Conservation (phyloP, 2,797 vertebrate genomes). For the Pitangus sulphuratus region DNA sequence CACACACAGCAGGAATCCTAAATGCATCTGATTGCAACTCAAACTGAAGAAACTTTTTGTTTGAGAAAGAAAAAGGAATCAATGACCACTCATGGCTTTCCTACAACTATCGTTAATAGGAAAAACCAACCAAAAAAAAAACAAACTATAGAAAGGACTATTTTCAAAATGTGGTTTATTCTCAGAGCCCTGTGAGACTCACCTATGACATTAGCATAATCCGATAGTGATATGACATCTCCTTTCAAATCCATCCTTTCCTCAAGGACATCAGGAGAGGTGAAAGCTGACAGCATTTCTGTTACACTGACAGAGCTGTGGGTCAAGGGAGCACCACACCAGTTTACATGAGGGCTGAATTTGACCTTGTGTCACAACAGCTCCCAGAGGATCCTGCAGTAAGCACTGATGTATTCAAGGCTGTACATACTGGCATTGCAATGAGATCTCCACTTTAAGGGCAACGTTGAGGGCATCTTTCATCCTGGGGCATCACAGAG, state of each 20-base stretch:
- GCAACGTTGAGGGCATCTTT: slow-evolving; percentile 6
- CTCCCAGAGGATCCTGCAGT: neutral
- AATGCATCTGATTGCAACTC: neutral
- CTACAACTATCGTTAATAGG: neutral
- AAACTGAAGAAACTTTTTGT: neutral
- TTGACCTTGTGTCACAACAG: neutral
- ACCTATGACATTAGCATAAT: slow-evolving; percentile 13
- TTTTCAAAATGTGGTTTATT: neutral
- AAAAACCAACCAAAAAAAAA: neutral
- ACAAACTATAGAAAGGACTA: neutral
- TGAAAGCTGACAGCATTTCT: slow-evolving; percentile 8
- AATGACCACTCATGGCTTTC: neutral
- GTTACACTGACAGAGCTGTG: neutral
- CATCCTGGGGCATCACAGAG: slow-evolving; percentile 37
- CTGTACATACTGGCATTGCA: neutral
- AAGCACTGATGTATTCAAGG: neutral
- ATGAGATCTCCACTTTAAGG: slow-evolving; percentile 21
- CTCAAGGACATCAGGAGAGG: slow-evolving; percentile 26
- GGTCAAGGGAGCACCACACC: neutral
- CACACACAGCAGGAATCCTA: neutral
- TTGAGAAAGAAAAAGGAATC: neutral
- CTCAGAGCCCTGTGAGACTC: neutral
- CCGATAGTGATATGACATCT: neutral
- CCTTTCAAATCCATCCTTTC: slow-evolving; percentile 8
- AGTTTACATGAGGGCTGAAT: neutral